These are phyloP conservation scores for Podarcis siculus DNA, from an alignment of 2,797 vertebrate genomes.

Conservation along the genomic window DNA sequence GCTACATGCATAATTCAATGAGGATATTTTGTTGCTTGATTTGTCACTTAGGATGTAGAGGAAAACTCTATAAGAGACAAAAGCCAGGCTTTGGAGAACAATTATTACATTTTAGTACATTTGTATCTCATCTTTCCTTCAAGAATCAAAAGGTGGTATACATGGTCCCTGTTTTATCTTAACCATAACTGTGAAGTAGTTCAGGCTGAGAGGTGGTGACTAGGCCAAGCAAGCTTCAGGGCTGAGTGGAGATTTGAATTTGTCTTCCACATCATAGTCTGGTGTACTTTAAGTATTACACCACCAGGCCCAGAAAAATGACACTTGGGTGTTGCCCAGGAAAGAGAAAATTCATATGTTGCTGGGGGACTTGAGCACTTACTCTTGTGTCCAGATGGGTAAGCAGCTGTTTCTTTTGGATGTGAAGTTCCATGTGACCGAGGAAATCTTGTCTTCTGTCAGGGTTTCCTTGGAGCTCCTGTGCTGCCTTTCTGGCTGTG, in stretches of 20 bases:
- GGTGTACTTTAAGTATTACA: too few relatives aligned
- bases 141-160: not conserved
- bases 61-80: not conserved
- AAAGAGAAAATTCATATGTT: not conserved
- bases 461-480: slow-evolving; percentile 16
- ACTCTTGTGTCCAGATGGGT: rapidly evolving
- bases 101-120: too few relatives aligned
- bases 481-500: not conserved
- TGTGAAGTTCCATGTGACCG: not conserved
- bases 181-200: not conserved
- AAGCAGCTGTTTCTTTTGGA: slow-evolving; percentile 12
- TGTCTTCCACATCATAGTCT: too few relatives aligned
- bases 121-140: not conserved
- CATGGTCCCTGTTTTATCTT: too few relatives aligned
- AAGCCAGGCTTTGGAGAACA: not conserved
- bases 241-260: not conserved
- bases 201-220: not conserved
- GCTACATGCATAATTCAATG: not conserved
- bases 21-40: not conserved
- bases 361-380: rapidly evolving
- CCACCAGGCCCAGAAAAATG: not conserved
- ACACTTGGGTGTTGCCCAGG: not conserved
- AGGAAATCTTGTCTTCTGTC: not conserved
- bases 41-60: not conserved
- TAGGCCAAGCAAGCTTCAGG: not conserved